These are phyloP conservation scores for Trichoplusia ni DNA, from an alignment of 1,140 invertebrate genomes.

Conservation along the genomic window DNA sequence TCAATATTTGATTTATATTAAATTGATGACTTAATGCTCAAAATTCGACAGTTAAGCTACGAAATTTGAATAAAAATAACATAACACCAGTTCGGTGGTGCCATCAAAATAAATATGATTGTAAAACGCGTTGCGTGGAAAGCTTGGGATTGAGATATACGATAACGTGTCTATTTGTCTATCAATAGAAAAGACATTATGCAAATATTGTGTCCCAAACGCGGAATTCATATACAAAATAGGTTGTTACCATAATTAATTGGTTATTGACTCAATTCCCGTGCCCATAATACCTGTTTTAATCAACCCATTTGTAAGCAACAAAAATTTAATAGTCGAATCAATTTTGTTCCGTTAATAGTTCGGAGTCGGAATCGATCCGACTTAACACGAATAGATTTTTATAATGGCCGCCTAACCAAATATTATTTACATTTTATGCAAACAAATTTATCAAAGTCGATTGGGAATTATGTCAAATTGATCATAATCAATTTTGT, in stretches of 20 bases:
- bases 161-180: slow-evolving; percentile 6
- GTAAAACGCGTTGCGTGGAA: not conserved
- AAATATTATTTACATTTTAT: slow-evolving; percentile 14
- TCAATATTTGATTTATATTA: slow-evolving; percentile 14
- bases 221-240: slow-evolving; percentile 28
- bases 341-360: slow-evolving; percentile 30
- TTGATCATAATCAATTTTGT: slow-evolving; percentile 22
- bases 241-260: slow-evolving; percentile 43
- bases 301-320: slow-evolving; percentile 32
- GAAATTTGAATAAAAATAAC: slow-evolving; percentile 21
- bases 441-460: slow-evolving; percentile 23
- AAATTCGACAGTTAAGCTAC: slow-evolving; percentile 7
- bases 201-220: slow-evolving; percentile 20
- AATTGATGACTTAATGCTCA: slow-evolving; percentile 21
- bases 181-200: slow-evolving; percentile 31
- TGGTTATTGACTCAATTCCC: slow-evolving; percentile 37
- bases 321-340: slow-evolving; percentile 22
- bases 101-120: slow-evolving; percentile 2
- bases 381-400: slow-evolving; percentile 1
- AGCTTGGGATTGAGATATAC: slow-evolving; percentile 28
- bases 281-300: slow-evolving; percentile 24
- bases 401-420: not conserved
- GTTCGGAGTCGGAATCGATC: not conserved
- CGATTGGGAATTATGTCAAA: slow-evolving; percentile 4
- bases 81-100: not conserved